Evolutionary conservation across 2,113 vertebrate species (phyloP).

Genomic region (Colistium nudipinnis): DNA sequence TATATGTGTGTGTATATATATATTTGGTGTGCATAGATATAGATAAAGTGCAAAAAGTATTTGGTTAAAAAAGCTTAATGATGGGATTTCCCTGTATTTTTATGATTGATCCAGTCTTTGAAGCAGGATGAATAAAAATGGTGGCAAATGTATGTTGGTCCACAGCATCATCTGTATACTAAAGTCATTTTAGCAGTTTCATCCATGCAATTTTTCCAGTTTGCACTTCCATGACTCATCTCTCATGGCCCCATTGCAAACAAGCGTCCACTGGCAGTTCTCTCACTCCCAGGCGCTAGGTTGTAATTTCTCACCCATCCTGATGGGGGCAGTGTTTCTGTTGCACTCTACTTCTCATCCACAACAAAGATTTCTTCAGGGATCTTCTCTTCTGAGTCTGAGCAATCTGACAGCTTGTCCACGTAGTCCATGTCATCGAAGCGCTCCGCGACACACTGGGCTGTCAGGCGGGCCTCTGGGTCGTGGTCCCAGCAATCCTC

Average conservation of each 20-base stretch:
- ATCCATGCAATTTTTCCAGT: conserved; percentile 32
- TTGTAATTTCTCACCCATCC: conserved; percentile 38
- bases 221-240: conserved; percentile 2
- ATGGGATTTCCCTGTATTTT: conserved; percentile 70
- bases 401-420: conserved; percentile 88
- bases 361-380: conserved; percentile 87
- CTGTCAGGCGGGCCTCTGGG: conserved; percentile 93
- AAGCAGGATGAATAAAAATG: conserved; percentile 17
- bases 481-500: conserved; percentile 98
- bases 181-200: background rate
- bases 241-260: background rate
- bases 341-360: conserved; percentile 83
- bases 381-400: conserved; percentile 92
- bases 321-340: conserved; percentile 38
- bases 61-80: conserved; percentile 84
- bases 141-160: background rate
- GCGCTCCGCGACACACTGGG: conserved; percentile 93
- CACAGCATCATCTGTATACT: conserved; percentile 18
- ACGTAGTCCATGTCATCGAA: conserved; percentile 89
- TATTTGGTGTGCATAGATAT: conserved; percentile 83
- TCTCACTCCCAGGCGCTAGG: conserved; percentile 12
- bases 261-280: conserved; percentile 5
- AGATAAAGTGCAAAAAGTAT: conserved; percentile 93
- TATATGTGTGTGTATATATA: conserved; percentile 17
- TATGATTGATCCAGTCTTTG: conserved; percentile 36